A percentile compares a stretch with the other conserved stretches of the same genome.
These are phyloP conservation scores for Hirtodrosophila cameraria DNA, from an alignment of 2,888 invertebrate genomes.

Conservation along the genomic window DNA sequence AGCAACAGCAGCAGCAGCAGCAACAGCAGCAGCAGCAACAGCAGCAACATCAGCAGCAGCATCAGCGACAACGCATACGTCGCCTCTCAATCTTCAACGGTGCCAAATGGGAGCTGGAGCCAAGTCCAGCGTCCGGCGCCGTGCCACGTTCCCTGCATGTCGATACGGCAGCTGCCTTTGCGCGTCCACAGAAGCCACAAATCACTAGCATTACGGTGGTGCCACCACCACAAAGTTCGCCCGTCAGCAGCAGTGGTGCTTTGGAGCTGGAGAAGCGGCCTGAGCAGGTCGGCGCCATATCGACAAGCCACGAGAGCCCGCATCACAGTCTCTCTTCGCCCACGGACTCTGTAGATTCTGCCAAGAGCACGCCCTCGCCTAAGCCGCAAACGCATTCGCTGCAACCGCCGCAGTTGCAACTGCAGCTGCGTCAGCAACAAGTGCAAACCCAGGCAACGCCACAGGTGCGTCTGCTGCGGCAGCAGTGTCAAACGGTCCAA, in stretches of 20 bases:
- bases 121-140: neutral
- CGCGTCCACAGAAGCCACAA: slow-evolving; percentile 62
- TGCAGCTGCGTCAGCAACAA: slow-evolving; percentile 67
- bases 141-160: slow-evolving; percentile 53
- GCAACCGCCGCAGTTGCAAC: slow-evolving; percentile 39
- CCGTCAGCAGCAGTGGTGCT: slow-evolving; percentile 76
- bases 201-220: slow-evolving; percentile 80
- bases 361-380: slow-evolving; percentile 70
- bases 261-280: slow-evolving; percentile 86
- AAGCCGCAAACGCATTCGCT: slow-evolving; percentile 69
- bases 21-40: slow-evolving; percentile 71
- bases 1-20: slow-evolving; percentile 68
- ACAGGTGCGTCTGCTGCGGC: slow-evolving; percentile 60
- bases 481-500: slow-evolving; percentile 34
- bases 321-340: slow-evolving; percentile 87
- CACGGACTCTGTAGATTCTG: slow-evolving; percentile 82
- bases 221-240: slow-evolving; percentile 84
- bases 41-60: slow-evolving; percentile 64
- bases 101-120: slow-evolving; percentile 59
- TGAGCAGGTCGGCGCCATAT: slow-evolving; percentile 93
- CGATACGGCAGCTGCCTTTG: slow-evolving; percentile 56
- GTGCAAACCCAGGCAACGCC: too few relatives aligned
- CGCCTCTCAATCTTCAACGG: slow-evolving; percentile 55
- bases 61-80: slow-evolving; percentile 76
- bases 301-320: slow-evolving; percentile 92